These are phyloP conservation scores for Megamerina dolium DNA, from an alignment of 2,888 invertebrate species.

Conservation along the genomic window DNA sequence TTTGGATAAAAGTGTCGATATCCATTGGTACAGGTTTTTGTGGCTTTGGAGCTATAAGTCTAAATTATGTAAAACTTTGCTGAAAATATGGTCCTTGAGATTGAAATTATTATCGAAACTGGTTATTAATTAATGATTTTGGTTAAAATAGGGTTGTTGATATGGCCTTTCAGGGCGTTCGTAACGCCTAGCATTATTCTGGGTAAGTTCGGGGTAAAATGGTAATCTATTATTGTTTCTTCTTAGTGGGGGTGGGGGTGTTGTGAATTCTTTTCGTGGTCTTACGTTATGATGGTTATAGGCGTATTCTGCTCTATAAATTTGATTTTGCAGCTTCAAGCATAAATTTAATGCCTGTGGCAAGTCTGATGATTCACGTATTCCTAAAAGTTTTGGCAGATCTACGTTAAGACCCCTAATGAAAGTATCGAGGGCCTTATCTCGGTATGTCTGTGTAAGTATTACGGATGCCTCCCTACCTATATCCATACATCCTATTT, in stretches of 20 bases:
- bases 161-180: not conserved
- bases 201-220: not conserved
- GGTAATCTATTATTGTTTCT: too few relatives aligned
- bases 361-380: constrained; percentile 21
- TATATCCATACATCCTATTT: constrained; percentile 21
- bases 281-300: not conserved
- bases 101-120: too few relatives aligned
- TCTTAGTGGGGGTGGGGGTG: constrained; percentile 2
- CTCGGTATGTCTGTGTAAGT: constrained; percentile 17
- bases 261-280: too few relatives aligned
- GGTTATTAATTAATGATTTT: too few relatives aligned
- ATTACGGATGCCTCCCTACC: constrained; percentile 15
- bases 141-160: not conserved
- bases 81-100: too few relatives aligned
- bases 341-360: constrained; percentile 20
- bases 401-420: constrained; percentile 22
- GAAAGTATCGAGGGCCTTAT: constrained; percentile 24
- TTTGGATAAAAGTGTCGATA: constrained; percentile 1
- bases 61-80: too few relatives aligned
- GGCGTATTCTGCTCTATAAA: constrained; percentile 9
- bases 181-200: too few relatives aligned
- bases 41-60: too few relatives aligned
- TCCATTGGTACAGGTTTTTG: constrained; percentile 8
- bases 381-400: constrained; percentile 18
- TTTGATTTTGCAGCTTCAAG: constrained; percentile 15